These are phyloP conservation scores for Melanotaenia boesemani DNA, from an alignment of 2,797 vertebrate genomes.

Conservation along the genomic window DNA sequence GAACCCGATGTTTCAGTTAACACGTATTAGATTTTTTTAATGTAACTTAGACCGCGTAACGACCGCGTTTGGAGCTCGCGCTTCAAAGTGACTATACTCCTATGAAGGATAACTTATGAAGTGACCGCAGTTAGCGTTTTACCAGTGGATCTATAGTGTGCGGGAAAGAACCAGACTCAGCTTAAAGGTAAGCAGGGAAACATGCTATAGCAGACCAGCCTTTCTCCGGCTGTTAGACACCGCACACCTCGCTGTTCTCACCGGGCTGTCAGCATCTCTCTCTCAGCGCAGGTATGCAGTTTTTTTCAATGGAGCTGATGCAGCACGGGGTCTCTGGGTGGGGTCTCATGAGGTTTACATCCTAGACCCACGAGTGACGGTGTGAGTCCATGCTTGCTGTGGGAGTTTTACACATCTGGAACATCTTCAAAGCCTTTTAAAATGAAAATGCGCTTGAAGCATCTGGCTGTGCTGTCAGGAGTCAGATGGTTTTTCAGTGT, in stretches of 20 bases:
- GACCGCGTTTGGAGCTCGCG: constrained; percentile 35
- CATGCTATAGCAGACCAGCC: background rate
- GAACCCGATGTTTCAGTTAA: background rate
- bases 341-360: constrained; percentile 28
- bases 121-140: constrained; percentile 36
- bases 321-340: constrained; percentile 48
- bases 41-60: constrained; percentile 16
- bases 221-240: constrained; percentile 3
- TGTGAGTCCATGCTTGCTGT: background rate
- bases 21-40: background rate
- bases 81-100: constrained; percentile 24
- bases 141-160: constrained; percentile 22
- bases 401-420: constrained; percentile 28
- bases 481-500: constrained; percentile 25
- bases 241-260: background rate
- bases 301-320: constrained; percentile 8
- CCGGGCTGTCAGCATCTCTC: constrained; percentile 15
- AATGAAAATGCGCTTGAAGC: background rate
- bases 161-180: constrained; percentile 16
- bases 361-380: background rate
- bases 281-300: constrained; percentile 13
- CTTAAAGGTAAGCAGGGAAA: constrained; percentile 48
- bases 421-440: background rate
- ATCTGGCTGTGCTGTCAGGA: background rate
- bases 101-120: constrained; percentile 44